Base-by-base conservation (phyloP, 2,797 vertebrate genomes). In the Mormyrops boulengeri region DNA sequence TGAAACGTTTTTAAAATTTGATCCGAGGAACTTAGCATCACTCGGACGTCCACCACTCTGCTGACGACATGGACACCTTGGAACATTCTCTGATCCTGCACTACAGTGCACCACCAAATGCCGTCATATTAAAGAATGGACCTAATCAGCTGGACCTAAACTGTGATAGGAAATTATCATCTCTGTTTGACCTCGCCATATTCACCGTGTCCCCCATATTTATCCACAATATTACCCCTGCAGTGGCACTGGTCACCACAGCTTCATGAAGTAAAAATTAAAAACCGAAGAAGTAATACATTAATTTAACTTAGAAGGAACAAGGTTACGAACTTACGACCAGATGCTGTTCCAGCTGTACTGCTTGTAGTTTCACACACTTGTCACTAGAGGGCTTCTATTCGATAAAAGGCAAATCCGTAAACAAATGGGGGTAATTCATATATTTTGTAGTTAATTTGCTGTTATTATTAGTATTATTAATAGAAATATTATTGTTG, bases 321-420 rank as follows among this genome's bases (percentile, higher is more conserved):
- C 41, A 50, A 44, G 38, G 73, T n/a, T n/a, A n/a, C n/a, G n/a
- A n/a, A n/a, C n/a, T 80, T 52, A 50, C 9, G 82, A 49, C 82
- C 49, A 52, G 82, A 85, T 52, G 82, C 44, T 22, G 9, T 14
- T 85, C 44, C 44, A 85, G 44, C 82, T 5, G 41, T 22, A 52
- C 8, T 57, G 50, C 11, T 34, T 89, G 90, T 62, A 87, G 49
- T 87, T 80, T 53, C 55, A 22, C 77, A 86, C 38, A 60, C 55
- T 49, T 44, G 66, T 87, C 84, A 89, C 62, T 87, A 89, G 82
- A 87, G 90, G 88, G 90, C 80, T 86, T 53, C 14, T 62, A 62
- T 87, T 88, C 47, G 26, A 49, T 55, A 77, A 88, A 88, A 87
- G 55, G n/a, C 89, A 69, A 85, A 2, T 19, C 52, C 30, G 22